phyloP scores from a whole-genome alignment of 2,888 invertebrate genomes.

The Dioctria rufipes region DNA sequence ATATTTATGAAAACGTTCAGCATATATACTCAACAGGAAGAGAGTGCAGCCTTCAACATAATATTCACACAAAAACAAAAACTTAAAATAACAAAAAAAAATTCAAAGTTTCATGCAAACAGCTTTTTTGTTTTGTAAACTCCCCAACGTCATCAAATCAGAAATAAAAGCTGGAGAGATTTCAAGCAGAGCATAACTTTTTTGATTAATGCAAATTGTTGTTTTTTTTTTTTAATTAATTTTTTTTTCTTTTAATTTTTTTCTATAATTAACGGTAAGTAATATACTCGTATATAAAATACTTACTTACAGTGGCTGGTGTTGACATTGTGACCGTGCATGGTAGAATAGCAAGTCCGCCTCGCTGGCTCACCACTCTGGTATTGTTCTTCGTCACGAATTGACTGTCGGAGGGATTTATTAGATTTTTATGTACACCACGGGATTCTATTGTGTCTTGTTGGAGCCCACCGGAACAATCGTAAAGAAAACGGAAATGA shows the following conservation, averaged over 20 bases:
- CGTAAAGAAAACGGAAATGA: constrained; percentile 36
- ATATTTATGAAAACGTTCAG: background rate
- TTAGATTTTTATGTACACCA: constrained; percentile 60
- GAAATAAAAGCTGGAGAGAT: no score
- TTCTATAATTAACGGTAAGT: constrained; percentile 32
- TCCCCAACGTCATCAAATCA: no score
- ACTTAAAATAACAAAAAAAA: no score
- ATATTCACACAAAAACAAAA: no score
- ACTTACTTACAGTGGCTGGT: constrained; percentile 63
- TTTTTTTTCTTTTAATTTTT: constrained; percentile 19
- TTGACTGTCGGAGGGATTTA: constrained; percentile 61
- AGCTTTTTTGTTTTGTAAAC: no score
- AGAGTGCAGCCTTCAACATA: constrained; percentile 31
- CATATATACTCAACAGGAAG: constrained; percentile 19
- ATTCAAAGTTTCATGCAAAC: no score
- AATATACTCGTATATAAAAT: constrained; percentile 58
- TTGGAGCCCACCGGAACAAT: background rate
- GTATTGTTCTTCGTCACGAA: constrained; percentile 61
- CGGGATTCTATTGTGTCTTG: constrained; percentile 56
- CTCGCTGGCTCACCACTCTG: constrained; percentile 60
- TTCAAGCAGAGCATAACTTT: no score
- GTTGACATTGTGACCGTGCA: constrained; percentile 61
- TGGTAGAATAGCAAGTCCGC: constrained; percentile 61
- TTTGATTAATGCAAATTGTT: no score
- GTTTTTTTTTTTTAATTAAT: constrained; percentile 12